Evolutionary conservation across 2,888 invertebrate genomes (phyloP), one percentile per base, ranked within the genome.

Genomic region (Halictus quadricinctus): DNA sequence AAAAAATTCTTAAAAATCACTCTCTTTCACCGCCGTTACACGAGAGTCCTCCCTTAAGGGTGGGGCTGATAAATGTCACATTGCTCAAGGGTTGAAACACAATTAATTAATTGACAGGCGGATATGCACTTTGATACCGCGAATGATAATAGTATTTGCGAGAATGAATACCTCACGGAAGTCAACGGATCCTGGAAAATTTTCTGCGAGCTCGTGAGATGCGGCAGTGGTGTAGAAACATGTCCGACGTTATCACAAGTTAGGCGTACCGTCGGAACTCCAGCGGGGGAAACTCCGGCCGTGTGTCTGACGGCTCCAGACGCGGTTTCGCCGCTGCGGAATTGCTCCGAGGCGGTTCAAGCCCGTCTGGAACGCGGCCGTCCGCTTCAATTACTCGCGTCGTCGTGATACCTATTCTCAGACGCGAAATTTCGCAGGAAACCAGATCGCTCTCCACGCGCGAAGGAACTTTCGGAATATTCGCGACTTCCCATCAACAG

Each of bases 231-330:
- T 8, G n/a, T 12, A 4, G 70, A 21, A 78, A 58, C 46, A 18
- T 18, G 72, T 18, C 72, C n/a, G 79, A 36, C 50, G 50, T 46
- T 79, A 72, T 79, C 72, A 48, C 64, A 36, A 48, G 48, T 76
- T 64, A 76, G 64, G 64, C 13, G 66, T 48, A n/a, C 36, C 66
- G 76, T 76, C 66, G 50, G 66, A 76, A 76, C 29, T 76, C 36
- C 46, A 25, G 0, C 36, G 66, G 15, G 8, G 36, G 36, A 66
- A 29, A 29, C 66, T 29, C 66, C 18, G 13, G 15, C 60, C 13
- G 76, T 43, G 76, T 48, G 29, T 48, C 18, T 48, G 66, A 48
- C 66, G 64, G 21, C 15, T 66, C 15, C 66, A 36, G 58, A 66
- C 76, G 29, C 64, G 60, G 36, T 58, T n/a, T 41, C 74, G n/a